Base-by-base conservation (phyloP, 2,888 invertebrate species). In the Nudaria mundana region DNA sequence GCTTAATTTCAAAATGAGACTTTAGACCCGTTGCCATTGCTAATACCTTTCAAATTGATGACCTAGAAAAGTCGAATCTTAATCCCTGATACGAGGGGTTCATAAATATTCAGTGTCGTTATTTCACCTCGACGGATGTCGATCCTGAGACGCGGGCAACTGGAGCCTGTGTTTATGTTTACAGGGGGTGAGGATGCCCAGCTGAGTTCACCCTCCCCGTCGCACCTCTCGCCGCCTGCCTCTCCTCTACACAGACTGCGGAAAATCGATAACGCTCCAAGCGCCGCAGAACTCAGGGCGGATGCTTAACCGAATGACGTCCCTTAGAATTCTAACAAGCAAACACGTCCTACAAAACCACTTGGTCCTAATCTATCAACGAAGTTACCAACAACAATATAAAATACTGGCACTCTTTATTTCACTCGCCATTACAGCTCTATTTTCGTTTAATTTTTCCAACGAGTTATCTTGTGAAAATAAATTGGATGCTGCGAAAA, bases 91-190 rank as follows among this genome's bases (percentile, higher is more conserved):
- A 81, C 76, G 74, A 69, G 68, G 65, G 71, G 71, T 76, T 82
- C 81, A 86, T 86, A 86, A 85, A 86, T 86, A 87, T 87, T 86
- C 86, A 81, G 76, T 69, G 76, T 80, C 76, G 77, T 82, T 85
- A 84, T 84, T 85, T 82, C 81, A 85, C 85, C 83, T 85, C 81
- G 76, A 63, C 76, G 76, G 76, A 76, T 76, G 81, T 78, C 80
- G 85, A 81, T 84, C 74, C 76, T 77, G 76, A 57, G 63, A 58
- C 43, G 48, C 51, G 50, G 29, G 54, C 45, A 48, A 53, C 44
- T 47, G 66, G 67, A 75, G 74, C 71, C 73, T 71, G 82, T 85
- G 86, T 86, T 86, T 86, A 83, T 85, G 84, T 85, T 85, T 86
- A 82, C 83, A 77, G 81, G 78, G 60, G 70, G 60, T 52, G 61